These are phyloP conservation scores for Nephrotoma flavescens DNA, from an alignment of 2,888 invertebrate genomes.

Conservation along the genomic window DNA sequence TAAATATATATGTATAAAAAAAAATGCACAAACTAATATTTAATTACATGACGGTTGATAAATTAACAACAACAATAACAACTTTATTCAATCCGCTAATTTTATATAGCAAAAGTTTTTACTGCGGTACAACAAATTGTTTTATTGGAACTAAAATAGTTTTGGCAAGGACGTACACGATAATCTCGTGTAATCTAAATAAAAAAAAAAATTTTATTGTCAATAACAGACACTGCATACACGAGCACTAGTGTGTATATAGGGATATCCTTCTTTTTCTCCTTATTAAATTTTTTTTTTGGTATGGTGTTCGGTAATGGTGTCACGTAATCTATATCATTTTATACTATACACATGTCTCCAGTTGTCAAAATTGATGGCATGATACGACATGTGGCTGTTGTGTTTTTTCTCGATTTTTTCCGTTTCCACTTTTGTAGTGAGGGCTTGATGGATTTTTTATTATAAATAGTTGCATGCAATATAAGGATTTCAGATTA, in stretches of 20 bases:
- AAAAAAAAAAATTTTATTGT: background rate
- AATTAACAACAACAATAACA: background rate
- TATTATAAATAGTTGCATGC: background rate
- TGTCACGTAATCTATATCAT: background rate
- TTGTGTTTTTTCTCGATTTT: background rate
- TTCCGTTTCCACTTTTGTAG: background rate
- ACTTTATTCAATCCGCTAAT: background rate
- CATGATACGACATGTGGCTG: background rate
- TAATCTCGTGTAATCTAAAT: background rate
- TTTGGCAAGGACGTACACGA: background rate
- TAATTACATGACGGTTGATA: background rate
- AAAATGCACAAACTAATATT: background rate
- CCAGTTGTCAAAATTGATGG: background rate
- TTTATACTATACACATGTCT: background rate
- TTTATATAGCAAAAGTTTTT: background rate
- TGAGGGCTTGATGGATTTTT: background rate
- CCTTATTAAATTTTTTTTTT: background rate
- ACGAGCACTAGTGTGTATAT: background rate
- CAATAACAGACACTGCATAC: background rate
- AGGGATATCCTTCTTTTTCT: background rate
- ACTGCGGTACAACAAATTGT: background rate
- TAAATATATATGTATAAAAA: background rate
- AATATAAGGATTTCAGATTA: background rate
- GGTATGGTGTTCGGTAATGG: background rate
- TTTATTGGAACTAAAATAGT: background rate